Evolutionary conservation across 2,888 invertebrate species (phyloP), one percentile per base, ranked within the genome.

Genomic region (Trilocha varians): DNA sequence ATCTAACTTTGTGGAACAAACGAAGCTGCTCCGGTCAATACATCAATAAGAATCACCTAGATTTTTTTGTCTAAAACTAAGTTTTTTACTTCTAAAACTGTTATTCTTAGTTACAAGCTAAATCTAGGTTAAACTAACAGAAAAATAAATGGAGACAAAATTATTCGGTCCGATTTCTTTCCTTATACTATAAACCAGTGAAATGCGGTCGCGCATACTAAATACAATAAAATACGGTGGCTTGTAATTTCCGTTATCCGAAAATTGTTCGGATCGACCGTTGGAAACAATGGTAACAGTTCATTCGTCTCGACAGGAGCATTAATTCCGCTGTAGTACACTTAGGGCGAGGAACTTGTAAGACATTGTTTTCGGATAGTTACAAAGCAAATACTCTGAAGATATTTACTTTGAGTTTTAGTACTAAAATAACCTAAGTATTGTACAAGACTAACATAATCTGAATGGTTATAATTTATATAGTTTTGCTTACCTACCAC

Each of bases 231-330:
- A 25, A 5, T 25, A 25, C 4, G 25, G 25, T 3, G 25, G 25
- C 5, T 5, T 25, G 25, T 25, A 25, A 25, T 25, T 4, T 25
- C 11, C 5, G 5, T 11, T 9, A 25, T 6, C 25, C 25, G 25
- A 25, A 18, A 45, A 43, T 46, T 50, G 47, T 54, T 50, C 49
- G 45, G 25, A 54, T 52, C 48, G 43, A 25, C 55, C 53, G 57
- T 62, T 58, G 60, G 60, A 68, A 68, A 70, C 68, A 70, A 71
- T 71, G 70, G 65, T 71, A 60, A 70, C 70, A 69, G 70, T 70
- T 68, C 66, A 72, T 71, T 72, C 65, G 61, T 57, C 56, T 59
- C 60, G 63, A 70, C 65, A 62, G 58, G 61, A 62, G 59, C 62
- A 68, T 71, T 70, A 65, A 61, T 68, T 57, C 55, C 53, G 52